A percentile compares a stretch with the other conserved stretches of the same genome.
Evolutionary conservation across 2,113 vertebrate genomes (phyloP).

Genomic region (Hoplias malabaricus): DNA sequence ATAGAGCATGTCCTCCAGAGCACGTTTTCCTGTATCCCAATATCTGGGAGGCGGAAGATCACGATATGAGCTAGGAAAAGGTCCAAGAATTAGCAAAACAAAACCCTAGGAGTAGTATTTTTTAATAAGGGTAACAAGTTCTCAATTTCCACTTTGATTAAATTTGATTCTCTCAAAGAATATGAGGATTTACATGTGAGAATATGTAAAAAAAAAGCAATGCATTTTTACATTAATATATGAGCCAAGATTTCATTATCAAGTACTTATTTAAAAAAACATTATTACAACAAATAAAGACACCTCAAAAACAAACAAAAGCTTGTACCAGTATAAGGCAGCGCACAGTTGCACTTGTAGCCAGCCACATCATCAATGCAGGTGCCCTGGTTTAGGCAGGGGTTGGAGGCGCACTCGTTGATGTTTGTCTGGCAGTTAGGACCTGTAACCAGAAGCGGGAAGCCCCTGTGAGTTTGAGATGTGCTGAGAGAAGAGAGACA

Average conservation of each 20-base stretch:
- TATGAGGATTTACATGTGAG: too few species aligned
- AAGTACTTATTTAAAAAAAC: too few species aligned
- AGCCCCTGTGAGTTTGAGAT: conserved; percentile 3
- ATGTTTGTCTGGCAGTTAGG: conserved; percentile 96
- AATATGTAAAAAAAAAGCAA: too few species aligned
- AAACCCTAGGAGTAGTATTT: too few species aligned
- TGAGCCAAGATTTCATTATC: too few species aligned
- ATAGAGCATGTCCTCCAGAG: conserved; percentile 41
- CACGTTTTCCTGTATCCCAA: conserved; percentile 45
- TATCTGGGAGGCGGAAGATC: conserved; percentile 23
- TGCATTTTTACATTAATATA: too few species aligned
- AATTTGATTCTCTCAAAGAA: too few species aligned
- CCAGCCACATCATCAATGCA: conserved; percentile 92
- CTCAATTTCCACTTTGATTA: too few species aligned
- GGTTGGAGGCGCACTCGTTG: conserved; percentile 96
- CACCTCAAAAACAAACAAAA: not conserved
- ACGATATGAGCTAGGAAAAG: conserved; percentile 53
- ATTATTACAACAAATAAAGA: not conserved
- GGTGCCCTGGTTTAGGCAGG: conserved; percentile 92
- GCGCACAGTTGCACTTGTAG: conserved; percentile 91
- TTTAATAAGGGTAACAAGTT: too few species aligned
- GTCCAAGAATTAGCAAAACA: conserved; percentile 32
- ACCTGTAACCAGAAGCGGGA: conserved; percentile 71
- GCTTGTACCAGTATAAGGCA: conserved; percentile 91
- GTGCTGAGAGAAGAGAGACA: not conserved